A percentile compares a stretch with the other conserved stretches of the same genome.
Conservation (phyloP, 2,888 invertebrate genomes). For the Antheraea assamensis region DNA sequence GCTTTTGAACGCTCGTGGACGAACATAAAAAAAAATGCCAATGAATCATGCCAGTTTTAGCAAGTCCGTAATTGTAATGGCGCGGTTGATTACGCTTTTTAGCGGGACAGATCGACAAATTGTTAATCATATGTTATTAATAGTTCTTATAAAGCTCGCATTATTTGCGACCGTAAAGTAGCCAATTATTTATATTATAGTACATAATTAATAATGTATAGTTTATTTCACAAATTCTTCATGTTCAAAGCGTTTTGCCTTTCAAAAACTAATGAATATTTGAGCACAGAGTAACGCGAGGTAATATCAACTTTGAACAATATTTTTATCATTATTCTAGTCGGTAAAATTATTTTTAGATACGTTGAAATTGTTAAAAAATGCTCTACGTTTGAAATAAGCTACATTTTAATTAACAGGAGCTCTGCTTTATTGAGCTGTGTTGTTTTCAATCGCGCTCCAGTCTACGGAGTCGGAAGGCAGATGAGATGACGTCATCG, state of each 20-base stretch:
- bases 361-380: neutral
- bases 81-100: conserved; percentile 8
- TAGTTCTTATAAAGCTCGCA: neutral
- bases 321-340: neutral
- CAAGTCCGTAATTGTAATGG: neutral
- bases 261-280: too few species aligned
- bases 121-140: neutral
- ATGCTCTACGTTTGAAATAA: neutral
- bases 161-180: neutral
- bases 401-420: conserved; percentile 1
- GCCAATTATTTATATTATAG: too few species aligned
- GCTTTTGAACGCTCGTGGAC: conserved; percentile 5
- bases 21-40: conserved; percentile 1
- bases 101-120: neutral
- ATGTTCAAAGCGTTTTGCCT: too few species aligned
- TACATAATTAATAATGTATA: too few species aligned
- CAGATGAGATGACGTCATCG: conserved; percentile 42
- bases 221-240: too few species aligned
- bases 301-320: too few species aligned
- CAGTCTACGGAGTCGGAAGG: conserved; percentile 23
- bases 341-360: neutral
- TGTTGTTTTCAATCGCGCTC: conserved; percentile 50
- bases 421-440: conserved; percentile 31
- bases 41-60: conserved; percentile 5
- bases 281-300: too few species aligned